Evolutionary conservation across 2,888 invertebrate species (phyloP), one percentile per base, ranked within the genome.

Genomic region (Bellardia pandia): DNA sequence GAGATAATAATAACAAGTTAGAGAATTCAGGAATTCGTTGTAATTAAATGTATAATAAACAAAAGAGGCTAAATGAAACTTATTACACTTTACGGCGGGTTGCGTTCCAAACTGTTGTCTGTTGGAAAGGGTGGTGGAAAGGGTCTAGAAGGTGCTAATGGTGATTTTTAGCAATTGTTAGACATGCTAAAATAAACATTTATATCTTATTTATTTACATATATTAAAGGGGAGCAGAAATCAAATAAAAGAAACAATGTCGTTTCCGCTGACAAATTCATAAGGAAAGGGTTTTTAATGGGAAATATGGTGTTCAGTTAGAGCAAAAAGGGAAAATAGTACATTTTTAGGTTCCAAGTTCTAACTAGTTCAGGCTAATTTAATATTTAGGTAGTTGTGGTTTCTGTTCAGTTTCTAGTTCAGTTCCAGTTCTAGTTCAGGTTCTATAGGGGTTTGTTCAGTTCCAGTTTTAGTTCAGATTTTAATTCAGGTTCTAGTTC

Each of bases 1-100:
- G 23, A 85, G 11, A 66, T 51, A 79, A 79, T 75, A 74, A 79
- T 75, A 69, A 74, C 14, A 74, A 82, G 64, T 6, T 40, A 56
- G 42, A 23, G 53, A 74, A 75, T 81, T 74, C 56, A 85, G 87
- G 87, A 85, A 87, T 87, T 81, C 71, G 11, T 16, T 58, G 75
- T 75, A 81, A 85, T 87, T 82, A 87, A 87, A 85, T 78, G 87
- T 76, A 85, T 71, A 23, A 23, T 23, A 23, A 23, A 87, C 81
- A 87, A 87, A 77, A 85, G 85, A 74, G 71, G 62, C 78, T 30
- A 76, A 81, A 79, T 23, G 60, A 64, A 84, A 80, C 74, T 80
- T 77, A 84, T 84, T 84, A 68, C 60, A 62, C 13, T 74, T 69
- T 53, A 16, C 30, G 30, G 23, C 40, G 42, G 13, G 51, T 53